phyloP scores from a whole-genome alignment of 2,113 vertebrate genomes.

The Terrapene triunguis region DNA sequence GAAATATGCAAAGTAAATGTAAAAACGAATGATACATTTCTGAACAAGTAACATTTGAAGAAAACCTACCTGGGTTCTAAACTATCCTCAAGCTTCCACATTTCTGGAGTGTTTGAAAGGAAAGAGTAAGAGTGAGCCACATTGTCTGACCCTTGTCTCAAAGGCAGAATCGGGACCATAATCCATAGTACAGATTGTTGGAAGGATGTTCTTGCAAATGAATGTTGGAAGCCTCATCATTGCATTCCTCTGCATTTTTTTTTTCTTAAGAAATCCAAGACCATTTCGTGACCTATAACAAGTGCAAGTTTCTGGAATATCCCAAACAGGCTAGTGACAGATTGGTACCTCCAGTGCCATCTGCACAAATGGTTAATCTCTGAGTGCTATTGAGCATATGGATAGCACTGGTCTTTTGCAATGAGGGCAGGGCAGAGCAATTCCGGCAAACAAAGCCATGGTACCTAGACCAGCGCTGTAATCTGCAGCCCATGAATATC shows the following conservation, averaged over 20 bases:
- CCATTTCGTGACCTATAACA: rapidly evolving
- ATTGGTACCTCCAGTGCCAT: neutral
- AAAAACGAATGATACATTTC: neutral
- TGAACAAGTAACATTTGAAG: neutral
- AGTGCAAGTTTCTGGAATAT: neutral
- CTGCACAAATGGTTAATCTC: neutral
- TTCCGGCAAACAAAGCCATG: neutral
- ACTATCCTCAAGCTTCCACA: neutral
- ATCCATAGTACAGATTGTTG: neutral
- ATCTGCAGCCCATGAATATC: too few relatives aligned
- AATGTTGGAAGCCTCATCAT: rapidly evolving
- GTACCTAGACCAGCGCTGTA: too few relatives aligned
- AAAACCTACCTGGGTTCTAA: neutral
- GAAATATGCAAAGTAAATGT: neutral
- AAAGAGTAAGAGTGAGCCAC: neutral
- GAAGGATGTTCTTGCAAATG: neutral
- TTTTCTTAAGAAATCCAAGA: neutral
- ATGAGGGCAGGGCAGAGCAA: neutral
- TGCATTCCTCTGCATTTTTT: neutral
- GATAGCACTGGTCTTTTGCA: neutral
- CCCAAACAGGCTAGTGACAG: neutral
- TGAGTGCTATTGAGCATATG: neutral
- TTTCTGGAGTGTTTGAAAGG: neutral
- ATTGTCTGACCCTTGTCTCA: neutral
- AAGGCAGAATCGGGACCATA: neutral